phyloP scores from a whole-genome alignment of 2,113 vertebrate genomes.

The pig (Sus scrofa) region T2T-Sscrofa CM000818.6:82177501-82178000 shows the following conservation, averaged over 20 bases:
- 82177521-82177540: too few relatives aligned
- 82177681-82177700: too few relatives aligned
- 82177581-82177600: too few relatives aligned
- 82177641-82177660: too few relatives aligned
- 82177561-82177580: too few relatives aligned
- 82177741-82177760: not conserved
- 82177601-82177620: too few relatives aligned
- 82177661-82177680: too few relatives aligned
- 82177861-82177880: not conserved
- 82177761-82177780: not conserved
- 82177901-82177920: conserved; percentile 36
- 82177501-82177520: too few relatives aligned
- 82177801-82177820: not conserved
- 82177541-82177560: too few relatives aligned
- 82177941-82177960: not conserved
- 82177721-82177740: not conserved
- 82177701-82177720: not conserved
- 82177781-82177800: not conserved
- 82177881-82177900: conserved; percentile 42
- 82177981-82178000: not conserved
- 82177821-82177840: not conserved
- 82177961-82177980: conserved; percentile 56
- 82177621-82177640: too few relatives aligned
- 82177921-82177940: conserved; percentile 31
- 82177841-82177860: not conserved